A percentile compares a stretch with the other conserved stretches of the same genome.
Evolutionary conservation across 2,797 vertebrate genomes (phyloP).

Genomic region (Anguilla anguilla): DNA sequence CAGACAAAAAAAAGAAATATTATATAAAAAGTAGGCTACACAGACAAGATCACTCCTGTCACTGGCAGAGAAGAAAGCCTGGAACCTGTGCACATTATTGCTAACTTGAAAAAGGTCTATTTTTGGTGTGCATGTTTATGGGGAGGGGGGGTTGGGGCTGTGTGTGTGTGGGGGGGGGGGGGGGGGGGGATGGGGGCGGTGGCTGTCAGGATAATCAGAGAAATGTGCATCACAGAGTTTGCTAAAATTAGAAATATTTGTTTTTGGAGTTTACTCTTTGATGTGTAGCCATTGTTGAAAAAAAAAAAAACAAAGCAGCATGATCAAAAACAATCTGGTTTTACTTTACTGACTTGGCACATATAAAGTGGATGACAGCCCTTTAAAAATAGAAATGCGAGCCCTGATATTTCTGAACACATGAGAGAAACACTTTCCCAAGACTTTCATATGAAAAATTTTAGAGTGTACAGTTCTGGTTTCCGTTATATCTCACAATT

Average conservation of each 20-base stretch:
- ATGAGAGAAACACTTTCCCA: neutral
- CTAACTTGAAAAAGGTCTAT: neutral
- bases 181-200: neutral
- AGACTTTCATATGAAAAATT: neutral
- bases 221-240: neutral
- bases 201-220: neutral
- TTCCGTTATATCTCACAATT: neutral
- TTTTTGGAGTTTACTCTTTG: neutral
- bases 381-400: neutral
- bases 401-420: neutral
- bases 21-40: neutral
- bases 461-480: neutral
- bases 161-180: neutral
- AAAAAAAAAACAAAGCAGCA: neutral
- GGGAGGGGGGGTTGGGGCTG: neutral
- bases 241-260: conserved; percentile 19
- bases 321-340: neutral
- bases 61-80: neutral
- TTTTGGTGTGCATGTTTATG: neutral
- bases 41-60: neutral
- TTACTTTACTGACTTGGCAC: neutral
- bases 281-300: neutral
- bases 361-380: neutral
- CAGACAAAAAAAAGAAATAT: neutral
- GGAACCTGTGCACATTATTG: neutral